Evolutionary conservation across 2,797 vertebrate genomes (phyloP).

Genomic region (Paguma larvata): DNA sequence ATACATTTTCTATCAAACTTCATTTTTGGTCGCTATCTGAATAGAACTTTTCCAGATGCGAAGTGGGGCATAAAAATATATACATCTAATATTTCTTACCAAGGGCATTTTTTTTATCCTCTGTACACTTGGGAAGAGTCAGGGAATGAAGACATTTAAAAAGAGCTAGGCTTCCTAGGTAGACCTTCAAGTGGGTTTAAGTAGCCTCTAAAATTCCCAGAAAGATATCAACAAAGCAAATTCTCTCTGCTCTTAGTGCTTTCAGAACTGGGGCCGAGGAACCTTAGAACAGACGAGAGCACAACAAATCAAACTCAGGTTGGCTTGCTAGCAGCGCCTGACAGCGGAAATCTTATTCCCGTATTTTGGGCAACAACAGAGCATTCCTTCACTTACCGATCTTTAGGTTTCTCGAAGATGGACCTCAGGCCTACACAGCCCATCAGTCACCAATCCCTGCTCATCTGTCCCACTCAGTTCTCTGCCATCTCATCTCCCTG

Average conservation of each 20-base stretch:
- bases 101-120: background rate
- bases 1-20: background rate
- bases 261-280: background rate
- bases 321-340: background rate
- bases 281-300: background rate
- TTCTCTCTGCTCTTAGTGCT: background rate
- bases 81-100: background rate
- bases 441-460: background rate
- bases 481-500: background rate
- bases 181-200: background rate
- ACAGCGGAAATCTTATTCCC: background rate
- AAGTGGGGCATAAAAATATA: background rate
- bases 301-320: background rate
- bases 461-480: background rate
- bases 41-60: slow-evolving; percentile 26
- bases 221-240: background rate
- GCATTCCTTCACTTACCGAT: background rate
- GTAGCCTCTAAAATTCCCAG: background rate
- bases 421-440: background rate
- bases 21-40: slow-evolving; percentile 5
- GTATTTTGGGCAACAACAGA: background rate
- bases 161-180: background rate
- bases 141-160: background rate
- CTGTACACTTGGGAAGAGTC: background rate
- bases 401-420: background rate